Base-by-base conservation (phyloP, 2,113 vertebrate genomes). In the Peromyscus leucopus region DNA sequence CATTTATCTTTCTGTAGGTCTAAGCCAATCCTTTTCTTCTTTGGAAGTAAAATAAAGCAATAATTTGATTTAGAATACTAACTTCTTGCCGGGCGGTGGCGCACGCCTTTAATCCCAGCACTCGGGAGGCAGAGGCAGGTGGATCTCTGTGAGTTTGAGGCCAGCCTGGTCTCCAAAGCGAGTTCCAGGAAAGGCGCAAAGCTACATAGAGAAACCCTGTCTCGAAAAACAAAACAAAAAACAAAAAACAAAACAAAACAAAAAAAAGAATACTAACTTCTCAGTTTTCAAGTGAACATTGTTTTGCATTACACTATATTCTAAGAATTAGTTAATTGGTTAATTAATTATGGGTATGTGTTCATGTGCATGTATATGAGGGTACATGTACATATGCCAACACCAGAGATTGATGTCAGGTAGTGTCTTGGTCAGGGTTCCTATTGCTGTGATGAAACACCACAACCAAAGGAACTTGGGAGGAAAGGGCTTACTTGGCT, bases 261-360 rank as follows among this genome's bases (percentile, higher is more conserved):
- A n/a, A n/a, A n/a, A n/a, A n/a, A n/a, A 95, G 42, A 67, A 33
- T 74, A 74, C 76, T 78, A 51, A 78, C 55, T 94, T 92, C 63
- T 71, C 46, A 71, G 46, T 39, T 5, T 82, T 71, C 80, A 85
- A 61, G 28, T 19, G 36, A 36, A 57, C 51, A 57, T 10, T 76
- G 67, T 72, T 87, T 89, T 71, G n/a, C 63, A 55, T 83, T 57
- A 19, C 12, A 36, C 63, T 48, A 3, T 74, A 59, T 57, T 55
- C n/a, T 46, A 86, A 80, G 36, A 85, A 17, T 36, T 61, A 17
- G 83, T 69, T 86, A 48, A 51, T 69, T 87, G 59, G 24, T 69
- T 84, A 63, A 39, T 61, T 42, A 9, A 51, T 17, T 17, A 28
- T 84, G 12, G 39, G n/a, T 39, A 57, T 83, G 57, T 84, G 13